Percentiles rank a stretch among this genome's conserved stretches.
These are phyloP conservation scores for Gulo gulo DNA, from an alignment of 2,113 vertebrate genomes.

Conservation along the genomic window DNA sequence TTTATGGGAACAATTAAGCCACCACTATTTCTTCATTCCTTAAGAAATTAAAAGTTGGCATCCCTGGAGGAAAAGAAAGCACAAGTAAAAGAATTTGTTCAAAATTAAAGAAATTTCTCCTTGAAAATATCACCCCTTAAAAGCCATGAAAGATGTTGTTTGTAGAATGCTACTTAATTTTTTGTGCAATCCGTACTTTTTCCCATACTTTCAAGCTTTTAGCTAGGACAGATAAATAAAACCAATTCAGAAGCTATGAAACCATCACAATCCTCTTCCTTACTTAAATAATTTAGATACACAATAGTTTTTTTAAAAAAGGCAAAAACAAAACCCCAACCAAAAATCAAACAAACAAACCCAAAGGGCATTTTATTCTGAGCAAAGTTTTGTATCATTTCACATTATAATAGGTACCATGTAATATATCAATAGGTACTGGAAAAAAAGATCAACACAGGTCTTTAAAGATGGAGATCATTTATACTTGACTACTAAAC, in stretches of 20 bases:
- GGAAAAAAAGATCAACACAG: neutral
- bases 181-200: neutral
- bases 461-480: neutral
- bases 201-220: neutral
- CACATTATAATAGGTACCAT: neutral
- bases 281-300: neutral
- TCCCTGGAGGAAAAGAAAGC: neutral
- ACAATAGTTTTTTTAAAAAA: no score
- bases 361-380: neutral
- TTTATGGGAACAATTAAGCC: neutral
- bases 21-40: neutral
- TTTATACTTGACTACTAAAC: neutral
- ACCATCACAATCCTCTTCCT: neutral
- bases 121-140: neutral
- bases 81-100: neutral
- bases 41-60: neutral
- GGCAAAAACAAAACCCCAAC: no score
- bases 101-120: neutral
- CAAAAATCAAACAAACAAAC: no score
- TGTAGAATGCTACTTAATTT: neutral
- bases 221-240: neutral
- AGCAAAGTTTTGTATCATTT: neutral
- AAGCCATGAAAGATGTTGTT: neutral
- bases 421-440: neutral
- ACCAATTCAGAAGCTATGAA: neutral